Evolutionary conservation across 2,888 invertebrate species (phyloP), one percentile per base, ranked within the genome.

Genomic region (Ceratothoa steindachneri): DNA sequence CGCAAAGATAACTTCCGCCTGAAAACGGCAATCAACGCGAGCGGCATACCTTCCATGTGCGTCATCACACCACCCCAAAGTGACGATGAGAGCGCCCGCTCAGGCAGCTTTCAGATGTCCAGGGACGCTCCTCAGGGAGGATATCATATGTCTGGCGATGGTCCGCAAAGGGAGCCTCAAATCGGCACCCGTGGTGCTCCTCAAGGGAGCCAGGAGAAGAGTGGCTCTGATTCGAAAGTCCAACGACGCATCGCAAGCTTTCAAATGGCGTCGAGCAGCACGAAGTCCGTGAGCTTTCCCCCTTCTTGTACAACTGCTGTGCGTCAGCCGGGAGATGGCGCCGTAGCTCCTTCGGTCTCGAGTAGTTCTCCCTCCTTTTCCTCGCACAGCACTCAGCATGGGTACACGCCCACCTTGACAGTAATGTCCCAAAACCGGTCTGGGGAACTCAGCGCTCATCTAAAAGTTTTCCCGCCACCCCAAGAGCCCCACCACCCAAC

Each of bases 11-110:
- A 93, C 81, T 91, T 94, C 80, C 87, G 93, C 77, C 90, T 90
- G 60, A 95, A 94, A 85, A 95, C 94, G 0, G 90, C 91, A 0
- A 92, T 95, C 60, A 93, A 91, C 82, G 91, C 92, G 69, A 92
- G 92, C 81, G 88, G 94, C 81, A 95, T 95, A 82, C 95, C 95
- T 0, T 93, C 94, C 3, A 92, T 95, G 90, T 95, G 94, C 84
- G 93, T 93, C 1, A 93, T 94, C 68, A 94, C 94, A 19, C 93
- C 94, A 2, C 90, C 90, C 0, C 91, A 91, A 77, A 93, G 93
- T 80, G 94, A 94, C 81, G 94, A 94, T 82, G 94, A 94, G 84
- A 89, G 89, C 80, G 87, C 88, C 75, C 67, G 77, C 30, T 77
- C 80, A 27, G 77, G 71, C 7, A 66, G 66, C 72, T 69, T 73